phyloP scores from a whole-genome alignment of 2,888 invertebrate genomes.

The Pyrochroa serraticornis region DNA sequence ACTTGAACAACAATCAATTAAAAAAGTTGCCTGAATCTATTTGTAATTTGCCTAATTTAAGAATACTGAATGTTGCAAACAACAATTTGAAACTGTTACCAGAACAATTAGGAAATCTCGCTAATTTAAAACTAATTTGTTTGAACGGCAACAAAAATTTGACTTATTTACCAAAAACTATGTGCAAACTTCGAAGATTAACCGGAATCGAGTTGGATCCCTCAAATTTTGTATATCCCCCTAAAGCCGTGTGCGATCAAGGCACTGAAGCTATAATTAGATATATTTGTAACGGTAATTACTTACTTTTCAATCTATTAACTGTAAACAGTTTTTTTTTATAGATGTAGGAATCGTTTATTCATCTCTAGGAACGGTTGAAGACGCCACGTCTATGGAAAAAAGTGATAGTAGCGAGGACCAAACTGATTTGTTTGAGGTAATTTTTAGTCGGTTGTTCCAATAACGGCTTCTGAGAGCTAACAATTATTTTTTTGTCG shows the following conservation, averaged over 20 bases:
- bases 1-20: conserved; percentile 75
- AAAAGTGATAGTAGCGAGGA: conserved; percentile 27
- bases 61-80: conserved; percentile 72
- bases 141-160: conserved; percentile 66
- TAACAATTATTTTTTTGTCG: conserved; percentile 11
- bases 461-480: neutral
- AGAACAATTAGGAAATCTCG: conserved; percentile 67
- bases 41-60: conserved; percentile 66
- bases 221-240: conserved; percentile 70
- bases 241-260: conserved; percentile 63
- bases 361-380: conserved; percentile 54
- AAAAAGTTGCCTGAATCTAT: conserved; percentile 73
- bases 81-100: conserved; percentile 73
- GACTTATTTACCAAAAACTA: conserved; percentile 66
- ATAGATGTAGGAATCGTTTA: conserved; percentile 61
- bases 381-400: conserved; percentile 49
- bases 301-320: neutral
- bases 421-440: conserved; percentile 52
- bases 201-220: conserved; percentile 67
- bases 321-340: conserved; percentile 5
- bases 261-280: conserved; percentile 71
- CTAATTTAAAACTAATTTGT: conserved; percentile 66
- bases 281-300: conserved; percentile 65
- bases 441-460: conserved; percentile 31
- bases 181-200: conserved; percentile 70